phyloP scores from a whole-genome alignment of 2,888 invertebrate species.

The Diabrotica balteata region DNA sequence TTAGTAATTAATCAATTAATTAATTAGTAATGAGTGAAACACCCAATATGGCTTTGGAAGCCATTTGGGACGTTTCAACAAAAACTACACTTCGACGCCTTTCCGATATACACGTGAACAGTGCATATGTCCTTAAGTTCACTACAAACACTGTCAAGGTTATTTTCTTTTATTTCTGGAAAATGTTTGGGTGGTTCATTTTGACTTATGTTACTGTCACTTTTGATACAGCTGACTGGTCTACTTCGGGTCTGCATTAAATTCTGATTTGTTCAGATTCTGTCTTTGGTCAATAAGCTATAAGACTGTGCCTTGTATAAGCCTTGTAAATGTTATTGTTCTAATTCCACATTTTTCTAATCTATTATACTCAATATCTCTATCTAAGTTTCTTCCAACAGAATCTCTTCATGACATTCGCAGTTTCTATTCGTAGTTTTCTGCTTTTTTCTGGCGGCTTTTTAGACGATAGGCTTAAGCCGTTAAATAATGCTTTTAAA shows the following conservation, averaged over 20 bases:
- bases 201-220: conserved; percentile 65
- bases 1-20: too few species aligned
- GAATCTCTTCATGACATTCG: conserved; percentile 46
- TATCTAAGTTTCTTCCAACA: conserved; percentile 37
- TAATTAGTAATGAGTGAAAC: background rate
- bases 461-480: conserved; percentile 49
- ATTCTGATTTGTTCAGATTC: conserved; percentile 40
- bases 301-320: conserved; percentile 71
- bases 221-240: conserved; percentile 58
- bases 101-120: conserved; percentile 65
- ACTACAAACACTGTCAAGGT: conserved; percentile 60
- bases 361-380: conserved; percentile 49
- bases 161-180: conserved; percentile 37
- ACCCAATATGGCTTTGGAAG: conserved; percentile 28
- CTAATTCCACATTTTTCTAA: conserved; percentile 47
- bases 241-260: conserved; percentile 37
- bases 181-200: conserved; percentile 57
- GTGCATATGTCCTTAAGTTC: conserved; percentile 64
- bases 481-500: conserved; percentile 56
- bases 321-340: conserved; percentile 67
- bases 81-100: conserved; percentile 66
- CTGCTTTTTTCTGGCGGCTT: conserved; percentile 41
- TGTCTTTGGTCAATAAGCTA: conserved; percentile 66
- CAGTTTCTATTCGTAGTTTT: conserved; percentile 47
- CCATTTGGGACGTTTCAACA: conserved; percentile 55